Base-by-base conservation (phyloP, 2,888 invertebrate species). In the Phyllotreta striolata region DNA sequence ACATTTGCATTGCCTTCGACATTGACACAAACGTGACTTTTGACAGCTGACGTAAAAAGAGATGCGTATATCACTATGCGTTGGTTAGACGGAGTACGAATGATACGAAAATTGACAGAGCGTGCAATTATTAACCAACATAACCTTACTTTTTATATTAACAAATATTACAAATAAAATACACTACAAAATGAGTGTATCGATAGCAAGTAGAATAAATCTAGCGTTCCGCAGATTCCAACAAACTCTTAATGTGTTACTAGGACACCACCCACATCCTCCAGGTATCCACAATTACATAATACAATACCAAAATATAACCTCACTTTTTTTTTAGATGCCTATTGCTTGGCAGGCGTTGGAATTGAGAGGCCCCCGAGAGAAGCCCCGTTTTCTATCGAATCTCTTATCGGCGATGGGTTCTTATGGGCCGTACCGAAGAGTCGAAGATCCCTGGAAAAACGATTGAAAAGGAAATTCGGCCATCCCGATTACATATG, bases 401-500 rank as follows among this genome's bases (percentile, higher is more conserved):
- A 87, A 73, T 87, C 91, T 69, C 78, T 92, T 10, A 80, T 91
- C 52, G 88, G 88, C 0, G 88, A 92, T 81, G 91, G 91, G 1
- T 85, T 94, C 68, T 79, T 96, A 13, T 90, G 91, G 87, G 95
- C 90, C 54, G 93, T 91, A 1, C 96, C 95, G 0, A 92, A 91
- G 76, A 84, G 85, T 67, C 84, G 97, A 72, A 85, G 94, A 70
- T 87, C 91, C 0, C 70, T 93, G 46, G 96, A 96, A 77, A 90
- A 83, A 77, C 85, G 93, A 64, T 80, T 84, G 71, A 89, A 85
- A 47, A 85, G 95, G 51, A 92, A 89, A 80, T 94, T 85, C 80
- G 94, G 94, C 0, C 69, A 77, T 43, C 87, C 88, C 0, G 83
- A 89, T 0, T 88, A 89, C 78, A 80, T 85, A 8, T 87, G 86